Base-by-base conservation (phyloP, 2,797 vertebrate species). In the Bovichtus variegatus region DNA sequence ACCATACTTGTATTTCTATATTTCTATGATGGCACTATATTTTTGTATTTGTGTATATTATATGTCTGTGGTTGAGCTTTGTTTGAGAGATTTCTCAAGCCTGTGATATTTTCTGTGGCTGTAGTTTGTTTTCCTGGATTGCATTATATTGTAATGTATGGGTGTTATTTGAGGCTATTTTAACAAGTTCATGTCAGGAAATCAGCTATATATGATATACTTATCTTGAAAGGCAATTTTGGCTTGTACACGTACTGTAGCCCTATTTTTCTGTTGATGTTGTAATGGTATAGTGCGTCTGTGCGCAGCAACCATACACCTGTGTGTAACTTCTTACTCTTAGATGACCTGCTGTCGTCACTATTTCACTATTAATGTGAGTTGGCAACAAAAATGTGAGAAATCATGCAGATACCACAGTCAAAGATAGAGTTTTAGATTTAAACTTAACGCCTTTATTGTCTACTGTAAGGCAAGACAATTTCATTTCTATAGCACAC, bases 151-250 rank as follows among this genome's bases (percentile, higher is more conserved):
- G 27, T 34, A 16, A 34, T 15, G 7, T 47, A 36, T 40, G 34
- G 64, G 19, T 51, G 58, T 46, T 36, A 74, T 74, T 51, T 63
- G 4, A 43, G n/a, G 53, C 16, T 6, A 15, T 69, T 58, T 31
- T 51, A 9, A 19, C 57, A 49, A 13, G 61, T 41, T 76, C 18
- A 18, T 61, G 40, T 34, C 23, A 67, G 55, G 10, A 46, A 29
- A 59, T 16, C 40, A 53, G 34, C 60, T 44, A 5, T 3, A 5
- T 3, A 18, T 21, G n/a, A 18, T 64, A 19, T 23, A 18, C 27
- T 51, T 53, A 55, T 23, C 18, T 27, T 50, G 25, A 57, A 15
- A 57, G 23, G 55, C 29, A 15, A 57, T 72, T 36, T 50, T 50
- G 44, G 10, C 16, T 51, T 29, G 36, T 2, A 27, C 60, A 23